These are phyloP conservation scores for Selenia dentaria DNA, from an alignment of 2,888 invertebrate species.

Conservation along the genomic window DNA sequence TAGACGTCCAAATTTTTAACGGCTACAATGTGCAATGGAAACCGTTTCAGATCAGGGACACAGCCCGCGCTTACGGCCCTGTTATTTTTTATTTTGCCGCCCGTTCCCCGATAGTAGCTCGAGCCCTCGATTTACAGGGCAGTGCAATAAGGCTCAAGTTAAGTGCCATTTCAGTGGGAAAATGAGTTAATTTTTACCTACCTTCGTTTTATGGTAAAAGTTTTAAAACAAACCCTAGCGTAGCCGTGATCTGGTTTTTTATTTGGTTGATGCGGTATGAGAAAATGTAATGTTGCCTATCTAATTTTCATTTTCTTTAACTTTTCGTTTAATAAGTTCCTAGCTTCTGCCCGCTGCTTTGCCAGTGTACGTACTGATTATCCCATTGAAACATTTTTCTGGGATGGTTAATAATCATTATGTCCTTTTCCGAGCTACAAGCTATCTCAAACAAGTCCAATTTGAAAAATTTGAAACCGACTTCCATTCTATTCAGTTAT, in stretches of 20 bases:
- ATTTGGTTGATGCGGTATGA: conserved; percentile 5
- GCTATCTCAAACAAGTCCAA: too few relatives aligned
- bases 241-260: conserved; percentile 1
- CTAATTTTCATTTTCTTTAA: not conserved
- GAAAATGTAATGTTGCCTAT: not conserved
- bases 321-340: not conserved
- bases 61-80: conserved; percentile 48
- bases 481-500: too few relatives aligned
- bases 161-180: conserved; percentile 36
- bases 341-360: too few relatives aligned
- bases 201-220: conserved; percentile 24
- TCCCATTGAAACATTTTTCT: too few relatives aligned
- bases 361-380: too few relatives aligned
- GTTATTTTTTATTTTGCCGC: conserved; percentile 73
- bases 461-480: too few relatives aligned
- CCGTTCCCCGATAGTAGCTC: conserved; percentile 48
- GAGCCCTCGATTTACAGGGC: conserved; percentile 47
- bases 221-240: conserved; percentile 18
- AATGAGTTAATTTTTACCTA: conserved; percentile 31
- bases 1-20: conserved; percentile 10
- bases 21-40: not conserved
- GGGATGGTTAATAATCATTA: too few relatives aligned
- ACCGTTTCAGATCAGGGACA: conserved; percentile 20
- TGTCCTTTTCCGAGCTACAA: too few relatives aligned
- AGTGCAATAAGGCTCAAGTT: conserved; percentile 51